These are phyloP conservation scores for Setophaga petechia DNA, from an alignment of 2,113 vertebrate genomes.

Conservation along the genomic window DNA sequence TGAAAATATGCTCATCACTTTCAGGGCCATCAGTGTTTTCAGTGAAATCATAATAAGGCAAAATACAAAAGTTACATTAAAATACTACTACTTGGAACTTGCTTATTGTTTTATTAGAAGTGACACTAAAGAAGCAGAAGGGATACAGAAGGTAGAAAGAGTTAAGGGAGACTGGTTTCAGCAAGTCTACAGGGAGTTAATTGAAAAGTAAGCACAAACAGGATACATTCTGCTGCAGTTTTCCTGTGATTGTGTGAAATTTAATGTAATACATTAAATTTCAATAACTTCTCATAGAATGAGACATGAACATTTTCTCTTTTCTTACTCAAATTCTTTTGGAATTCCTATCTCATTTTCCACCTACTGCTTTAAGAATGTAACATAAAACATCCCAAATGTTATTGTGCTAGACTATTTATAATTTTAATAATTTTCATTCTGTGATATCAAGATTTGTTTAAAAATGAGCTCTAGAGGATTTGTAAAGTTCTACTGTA, in stretches of 20 bases:
- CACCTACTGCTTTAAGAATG: background rate
- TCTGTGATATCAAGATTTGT: background rate
- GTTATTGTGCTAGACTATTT: background rate
- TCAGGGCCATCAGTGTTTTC: background rate
- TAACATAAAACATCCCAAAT: background rate
- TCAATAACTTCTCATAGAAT: background rate
- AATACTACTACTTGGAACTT: background rate
- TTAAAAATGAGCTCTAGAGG: background rate
- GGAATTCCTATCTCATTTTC: background rate
- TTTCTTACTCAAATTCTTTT: background rate
- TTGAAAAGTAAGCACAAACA: background rate
- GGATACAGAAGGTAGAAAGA: background rate
- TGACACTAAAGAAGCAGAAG: background rate
- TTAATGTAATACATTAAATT: background rate
- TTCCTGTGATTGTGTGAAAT: background rate
- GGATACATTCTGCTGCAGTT: background rate
- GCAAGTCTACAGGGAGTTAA: background rate
- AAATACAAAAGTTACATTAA: background rate
- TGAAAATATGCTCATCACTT: background rate
- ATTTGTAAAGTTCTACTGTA: background rate
- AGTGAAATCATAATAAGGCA: background rate
- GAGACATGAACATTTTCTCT: background rate
- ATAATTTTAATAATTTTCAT: background rate
- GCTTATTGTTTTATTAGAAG: background rate
- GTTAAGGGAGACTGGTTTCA: background rate